Base-by-base conservation (phyloP, 2,113 vertebrate genomes). In the Urocitellus parryii region DNA sequence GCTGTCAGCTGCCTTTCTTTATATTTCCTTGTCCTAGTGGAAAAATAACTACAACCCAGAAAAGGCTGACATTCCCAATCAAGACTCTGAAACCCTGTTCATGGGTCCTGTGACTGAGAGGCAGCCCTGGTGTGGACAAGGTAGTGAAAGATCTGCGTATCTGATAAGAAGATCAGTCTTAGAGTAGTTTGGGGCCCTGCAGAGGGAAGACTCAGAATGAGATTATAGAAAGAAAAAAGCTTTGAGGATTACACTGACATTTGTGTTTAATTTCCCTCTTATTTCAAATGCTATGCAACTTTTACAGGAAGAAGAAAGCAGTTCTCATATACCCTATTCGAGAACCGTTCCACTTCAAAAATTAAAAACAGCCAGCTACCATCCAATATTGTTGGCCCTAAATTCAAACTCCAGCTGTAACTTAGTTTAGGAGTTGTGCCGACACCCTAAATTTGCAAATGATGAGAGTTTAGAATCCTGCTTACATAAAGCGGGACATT, bases 231-330 rank as follows among this genome's bases (percentile, higher is more conserved):
- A 93, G 65, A 73, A 94, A 93, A 72, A 70, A 56, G 53, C 76
- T 95, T 95, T 88, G 11, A 8, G 48, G 73, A 96, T 80, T 96
- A 56, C 87, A 63, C 45, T 84, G 79, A 97, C 96, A 97, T 97
- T 98, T 97, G 97, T 97, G 93, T 97, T 97, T 97, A 88, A 97
- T 97, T 96, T 97, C 81, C 42, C 77, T 96, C 72, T 90, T 96
- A 65, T 95, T 95, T 77, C 37, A 97, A 94, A 96, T 9, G 78
- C 89, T 88, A 76, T 94, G 93, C 87, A 74, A 91, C 67, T 95
- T 76, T 89, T 85, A 88, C 82, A 63, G 25, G 56, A 96, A 96
- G 56, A 94, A 96, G 92, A 95, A 93, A 91, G 78, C 56, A 24
- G 56, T 58, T 58, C 56, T 58, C 56, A 91, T 67, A 80, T 86